phyloP scores from a whole-genome alignment of 2,113 vertebrate species.

The Callithrix jacchus region DNA sequence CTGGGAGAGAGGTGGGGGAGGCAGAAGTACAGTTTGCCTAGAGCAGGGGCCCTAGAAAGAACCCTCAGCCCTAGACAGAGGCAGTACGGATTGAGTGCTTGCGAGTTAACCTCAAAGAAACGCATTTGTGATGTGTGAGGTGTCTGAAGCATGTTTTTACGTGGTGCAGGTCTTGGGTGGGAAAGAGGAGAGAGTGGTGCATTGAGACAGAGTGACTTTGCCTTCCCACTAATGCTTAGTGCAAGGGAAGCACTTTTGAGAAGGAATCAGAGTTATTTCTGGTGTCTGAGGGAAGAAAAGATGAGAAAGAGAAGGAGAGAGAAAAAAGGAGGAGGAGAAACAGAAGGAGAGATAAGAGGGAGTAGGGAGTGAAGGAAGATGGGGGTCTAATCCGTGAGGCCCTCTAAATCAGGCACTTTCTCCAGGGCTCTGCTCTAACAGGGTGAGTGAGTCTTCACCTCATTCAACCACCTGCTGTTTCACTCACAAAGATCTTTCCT shows the following conservation, averaged over 20 bases:
- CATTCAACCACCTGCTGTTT: background rate
- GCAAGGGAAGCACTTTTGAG: background rate
- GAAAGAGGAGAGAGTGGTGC: background rate
- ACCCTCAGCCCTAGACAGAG: background rate
- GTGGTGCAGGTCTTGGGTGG: background rate
- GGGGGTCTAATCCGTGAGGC: background rate
- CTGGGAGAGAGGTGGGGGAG: background rate
- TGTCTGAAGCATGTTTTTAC: background rate
- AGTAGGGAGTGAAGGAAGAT: background rate
- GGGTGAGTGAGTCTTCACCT: background rate
- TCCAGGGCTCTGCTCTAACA: background rate
- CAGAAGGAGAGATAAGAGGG: background rate
- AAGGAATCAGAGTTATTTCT: background rate
- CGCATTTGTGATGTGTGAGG: background rate
- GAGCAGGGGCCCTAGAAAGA: background rate
- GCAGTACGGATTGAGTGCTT: background rate
- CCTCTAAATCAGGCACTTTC: background rate
- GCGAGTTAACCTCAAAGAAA: background rate
- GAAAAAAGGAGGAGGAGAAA: background rate
- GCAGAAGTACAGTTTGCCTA: background rate
- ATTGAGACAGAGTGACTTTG: background rate
- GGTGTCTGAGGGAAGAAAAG: background rate
- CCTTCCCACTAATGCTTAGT: background rate
- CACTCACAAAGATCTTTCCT: background rate
- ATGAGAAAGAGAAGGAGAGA: background rate